Evolutionary conservation across 2,888 invertebrate genomes (phyloP), one percentile per base, ranked within the genome.

Genomic region (Lycia hirtaria): DNA sequence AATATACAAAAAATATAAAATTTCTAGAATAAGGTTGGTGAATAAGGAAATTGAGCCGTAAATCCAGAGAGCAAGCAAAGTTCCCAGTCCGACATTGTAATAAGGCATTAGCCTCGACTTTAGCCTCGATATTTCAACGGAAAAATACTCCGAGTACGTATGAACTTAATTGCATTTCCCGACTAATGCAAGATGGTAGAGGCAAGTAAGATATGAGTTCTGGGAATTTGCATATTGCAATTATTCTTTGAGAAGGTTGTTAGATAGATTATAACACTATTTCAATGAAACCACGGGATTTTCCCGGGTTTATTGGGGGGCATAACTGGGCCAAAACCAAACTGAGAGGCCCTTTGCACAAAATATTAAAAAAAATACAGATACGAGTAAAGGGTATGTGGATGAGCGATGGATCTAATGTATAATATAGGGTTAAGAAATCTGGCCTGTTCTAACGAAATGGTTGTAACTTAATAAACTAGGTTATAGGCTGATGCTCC

Each of bases 21-120:
- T 58, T 60, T 41, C 58, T 37, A 43, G 49, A 48, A 59, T 56
- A 47, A 45, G 66, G 58, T 64, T 64, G 38, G 49, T 58, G 56
- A 63, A n/a, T n/a, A n/a, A n/a, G n/a, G n/a, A n/a, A 68, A 64
- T 68, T 68, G 56, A 66, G 62, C 64, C 47, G 61, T 68, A 66
- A 68, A 64, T 64, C 60, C 66, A 63, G 66, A 64, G 50, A 64
- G 62, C 47, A 52, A 53, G 45, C 41, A 55, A 41, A 67, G 57
- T 67, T 67, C 61, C 64, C 60, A 44, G 52, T 60, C 57, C 44
- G 61, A 64, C 64, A 64, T 64, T 64, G 67, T 63, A 64, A 64
- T 67, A 64, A 64, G 64, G 57, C 62, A 67, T 67, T 67, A 64
- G 61, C 54, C 64, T 64, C 56, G 60, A 58, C 49, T 61, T n/a